Evolutionary conservation across 2,113 vertebrate species (phyloP).

Genomic region (Spea multiplicata): DNA sequence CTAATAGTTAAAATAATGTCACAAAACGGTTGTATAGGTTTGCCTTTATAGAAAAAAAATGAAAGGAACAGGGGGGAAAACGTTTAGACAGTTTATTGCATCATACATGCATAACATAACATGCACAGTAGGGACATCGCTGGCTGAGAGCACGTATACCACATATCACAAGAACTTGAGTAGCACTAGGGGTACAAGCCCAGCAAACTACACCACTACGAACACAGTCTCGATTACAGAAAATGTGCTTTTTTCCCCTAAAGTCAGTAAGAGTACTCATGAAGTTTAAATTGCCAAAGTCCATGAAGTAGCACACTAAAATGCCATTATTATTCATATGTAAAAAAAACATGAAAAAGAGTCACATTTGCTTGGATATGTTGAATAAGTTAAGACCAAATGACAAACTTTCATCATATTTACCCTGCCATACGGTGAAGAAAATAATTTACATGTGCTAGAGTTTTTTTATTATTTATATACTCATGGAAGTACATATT

Average conservation of each 20-base stretch:
- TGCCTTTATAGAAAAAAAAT: constrained; percentile 20
- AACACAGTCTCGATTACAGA: constrained; percentile 73
- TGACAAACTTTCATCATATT: constrained; percentile 74
- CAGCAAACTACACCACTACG: constrained; percentile 70
- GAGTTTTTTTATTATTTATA: constrained; percentile 59
- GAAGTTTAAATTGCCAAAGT: constrained; percentile 68
- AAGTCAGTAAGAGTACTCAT: constrained; percentile 63
- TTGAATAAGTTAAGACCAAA: constrained; percentile 79
- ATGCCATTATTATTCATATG: constrained; percentile 64
- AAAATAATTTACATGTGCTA: constrained; percentile 83
- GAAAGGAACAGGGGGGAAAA: constrained; percentile 58
- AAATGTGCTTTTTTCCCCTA: constrained; percentile 74
- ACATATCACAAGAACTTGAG: constrained; percentile 70
- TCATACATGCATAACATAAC: constrained; percentile 93
- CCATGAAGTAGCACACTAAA: constrained; percentile 70
- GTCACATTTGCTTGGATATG: constrained; percentile 72
- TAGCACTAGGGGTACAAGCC: constrained; percentile 67
- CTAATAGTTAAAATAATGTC: background rate
- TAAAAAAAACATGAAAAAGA: constrained; percentile 70
- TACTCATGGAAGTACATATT: constrained; percentile 73
- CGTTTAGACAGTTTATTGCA: constrained; percentile 92
- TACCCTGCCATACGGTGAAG: constrained; percentile 81
- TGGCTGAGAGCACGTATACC: constrained; percentile 72
- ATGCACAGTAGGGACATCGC: constrained; percentile 84
- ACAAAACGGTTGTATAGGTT: too few relatives aligned